Percentiles rank a stretch among this genome's conserved stretches.
These are phyloP conservation scores for Paralichthys olivaceus DNA, from an alignment of 2,113 vertebrate genomes.

Conservation along the genomic window DNA sequence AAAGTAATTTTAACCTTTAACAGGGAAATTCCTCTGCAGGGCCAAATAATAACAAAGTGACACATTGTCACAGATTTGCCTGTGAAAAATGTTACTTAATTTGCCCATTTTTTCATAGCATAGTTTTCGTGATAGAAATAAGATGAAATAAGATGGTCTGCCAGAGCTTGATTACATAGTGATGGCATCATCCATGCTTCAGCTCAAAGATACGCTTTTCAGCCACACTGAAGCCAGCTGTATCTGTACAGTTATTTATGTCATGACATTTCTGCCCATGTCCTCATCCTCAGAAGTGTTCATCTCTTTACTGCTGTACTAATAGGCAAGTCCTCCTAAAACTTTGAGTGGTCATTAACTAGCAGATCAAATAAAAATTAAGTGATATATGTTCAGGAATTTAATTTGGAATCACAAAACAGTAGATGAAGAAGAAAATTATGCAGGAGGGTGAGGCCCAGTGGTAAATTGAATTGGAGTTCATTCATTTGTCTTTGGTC, in stretches of 20 bases:
- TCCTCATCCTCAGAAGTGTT: background rate
- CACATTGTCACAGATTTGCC: too few species aligned
- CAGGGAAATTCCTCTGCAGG: background rate
- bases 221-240: background rate
- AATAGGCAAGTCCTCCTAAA: background rate
- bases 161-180: background rate
- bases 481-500: background rate
- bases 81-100: background rate
- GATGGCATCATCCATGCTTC: slow-evolving; percentile 36
- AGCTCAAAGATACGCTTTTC: background rate
- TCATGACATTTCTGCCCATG: background rate
- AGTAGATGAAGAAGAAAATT: background rate
- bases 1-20: background rate
- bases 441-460: background rate
- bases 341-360: background rate
- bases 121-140: background rate
- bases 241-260: slow-evolving; percentile 1
- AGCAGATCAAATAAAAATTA: background rate
- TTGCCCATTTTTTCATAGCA: background rate
- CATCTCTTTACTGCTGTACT: background rate
- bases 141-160: background rate
- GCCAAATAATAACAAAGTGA: background rate
- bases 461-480: background rate
- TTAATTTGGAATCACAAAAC: background rate
- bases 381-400: background rate